phyloP scores from a whole-genome alignment of 2,797 vertebrate genomes.

The Meda fulgida region DNA sequence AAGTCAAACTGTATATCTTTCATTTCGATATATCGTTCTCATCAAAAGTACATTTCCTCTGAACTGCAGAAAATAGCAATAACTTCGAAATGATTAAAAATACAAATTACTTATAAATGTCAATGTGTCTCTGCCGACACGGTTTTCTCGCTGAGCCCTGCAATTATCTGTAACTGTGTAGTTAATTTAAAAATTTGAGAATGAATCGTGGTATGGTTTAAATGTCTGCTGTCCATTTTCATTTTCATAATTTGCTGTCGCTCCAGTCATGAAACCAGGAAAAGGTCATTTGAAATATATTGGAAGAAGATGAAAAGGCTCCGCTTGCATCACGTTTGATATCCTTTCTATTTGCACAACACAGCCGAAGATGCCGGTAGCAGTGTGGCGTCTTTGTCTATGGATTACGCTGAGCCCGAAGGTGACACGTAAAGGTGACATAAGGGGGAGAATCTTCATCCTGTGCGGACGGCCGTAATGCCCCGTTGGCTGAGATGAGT shows the following conservation, averaged over 20 bases:
- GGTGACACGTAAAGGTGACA: slow-evolving; percentile 70
- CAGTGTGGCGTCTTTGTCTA: slow-evolving; percentile 29
- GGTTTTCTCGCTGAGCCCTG: not conserved
- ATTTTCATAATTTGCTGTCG: slow-evolving; percentile 12
- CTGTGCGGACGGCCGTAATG: slow-evolving; percentile 62
- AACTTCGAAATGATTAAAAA: not conserved
- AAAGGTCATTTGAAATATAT: slow-evolving; percentile 31
- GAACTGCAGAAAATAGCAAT: not conserved
- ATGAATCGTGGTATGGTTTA: not conserved
- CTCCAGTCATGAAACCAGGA: slow-evolving; percentile 28
- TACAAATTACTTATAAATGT: slow-evolving; percentile 4
- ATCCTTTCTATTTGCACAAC: slow-evolving; percentile 28
- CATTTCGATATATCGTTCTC: no score
- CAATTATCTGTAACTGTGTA: slow-evolving; percentile 19
- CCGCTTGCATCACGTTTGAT: not conserved
- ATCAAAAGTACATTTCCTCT: not conserved
- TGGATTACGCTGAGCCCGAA: slow-evolving; percentile 35
- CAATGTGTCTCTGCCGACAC: slow-evolving; percentile 10
- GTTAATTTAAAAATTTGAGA: slow-evolving; percentile 3
- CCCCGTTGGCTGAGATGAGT: slow-evolving; percentile 69
- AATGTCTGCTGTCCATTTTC: slow-evolving; percentile 31
- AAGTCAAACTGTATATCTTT: not conserved
- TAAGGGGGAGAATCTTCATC: slow-evolving; percentile 72
- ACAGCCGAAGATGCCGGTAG: slow-evolving; percentile 30
- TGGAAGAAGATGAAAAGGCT: slow-evolving; percentile 22